Conservation (phyloP, 2,113 vertebrate genomes). For the Cinclus cinclus region DNA sequence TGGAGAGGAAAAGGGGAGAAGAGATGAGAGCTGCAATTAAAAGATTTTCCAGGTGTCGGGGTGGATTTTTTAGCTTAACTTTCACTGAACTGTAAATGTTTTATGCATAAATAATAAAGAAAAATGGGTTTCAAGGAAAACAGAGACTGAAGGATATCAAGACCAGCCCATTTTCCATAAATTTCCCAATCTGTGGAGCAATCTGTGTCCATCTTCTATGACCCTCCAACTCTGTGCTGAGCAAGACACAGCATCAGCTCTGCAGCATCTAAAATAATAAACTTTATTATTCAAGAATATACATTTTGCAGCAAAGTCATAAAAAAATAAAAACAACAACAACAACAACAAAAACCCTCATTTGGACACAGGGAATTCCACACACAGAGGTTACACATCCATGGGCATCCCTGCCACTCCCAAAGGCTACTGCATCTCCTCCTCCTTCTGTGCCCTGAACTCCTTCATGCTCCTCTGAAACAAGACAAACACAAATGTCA, state of each 20-base stretch:
- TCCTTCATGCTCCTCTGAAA: constrained; percentile 77
- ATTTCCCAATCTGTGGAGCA: not conserved
- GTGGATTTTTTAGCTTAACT: not conserved
- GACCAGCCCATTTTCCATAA: not conserved
- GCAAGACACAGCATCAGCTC: not conserved
- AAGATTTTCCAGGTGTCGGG: not conserved
- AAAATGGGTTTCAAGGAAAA: not conserved
- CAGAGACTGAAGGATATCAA: not conserved
- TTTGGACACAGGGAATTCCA: not conserved
- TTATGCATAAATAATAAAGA: not conserved
- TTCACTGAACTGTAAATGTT: not conserved
- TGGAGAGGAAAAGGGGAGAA: not conserved
- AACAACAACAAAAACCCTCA: rapidly evolving
- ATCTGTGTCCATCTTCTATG: not conserved
- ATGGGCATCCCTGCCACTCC: not conserved
- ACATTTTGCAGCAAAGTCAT: not conserved
- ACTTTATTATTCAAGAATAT: constrained; percentile 18
- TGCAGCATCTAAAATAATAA: not conserved
- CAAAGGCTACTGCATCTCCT: constrained; percentile 75
- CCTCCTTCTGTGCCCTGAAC: constrained; percentile 75
- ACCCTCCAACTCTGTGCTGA: rapidly evolving
- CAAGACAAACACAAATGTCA: not conserved
- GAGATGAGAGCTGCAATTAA: not conserved
- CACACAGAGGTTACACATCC: not conserved
- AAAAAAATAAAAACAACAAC: not conserved